phyloP scores from a whole-genome alignment of 2,113 vertebrate species.

The Benitochromis conjunctus region DNA sequence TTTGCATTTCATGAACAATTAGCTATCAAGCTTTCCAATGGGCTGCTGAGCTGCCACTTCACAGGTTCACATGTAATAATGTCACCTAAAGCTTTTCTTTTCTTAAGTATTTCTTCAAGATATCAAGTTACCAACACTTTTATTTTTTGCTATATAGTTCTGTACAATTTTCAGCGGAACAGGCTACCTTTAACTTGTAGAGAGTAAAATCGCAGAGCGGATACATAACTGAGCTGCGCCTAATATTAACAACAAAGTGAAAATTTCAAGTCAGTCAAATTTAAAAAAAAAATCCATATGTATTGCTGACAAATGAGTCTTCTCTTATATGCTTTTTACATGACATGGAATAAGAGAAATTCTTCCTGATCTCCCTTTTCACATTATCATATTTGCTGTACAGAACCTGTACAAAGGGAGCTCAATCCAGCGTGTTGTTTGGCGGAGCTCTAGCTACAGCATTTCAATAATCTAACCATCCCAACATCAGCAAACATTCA shows the following conservation, averaged over 20 bases:
- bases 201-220: background rate
- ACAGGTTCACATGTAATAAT: background rate
- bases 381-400: background rate
- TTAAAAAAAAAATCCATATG: background rate
- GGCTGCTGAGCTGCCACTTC: background rate
- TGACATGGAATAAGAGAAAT: background rate
- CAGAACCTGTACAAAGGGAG: background rate
- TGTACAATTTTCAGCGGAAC: constrained; percentile 3
- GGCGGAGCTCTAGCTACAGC: background rate
- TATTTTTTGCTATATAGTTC: background rate
- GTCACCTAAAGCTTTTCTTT: background rate
- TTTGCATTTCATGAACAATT: background rate
- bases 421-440: background rate
- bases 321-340: background rate
- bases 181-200: background rate
- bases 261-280: background rate
- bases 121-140: background rate
- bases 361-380: background rate
- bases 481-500: background rate
- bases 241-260: background rate
- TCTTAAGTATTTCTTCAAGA: background rate
- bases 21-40: background rate
- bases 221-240: background rate
- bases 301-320: constrained; percentile 33
- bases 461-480: background rate